Evolutionary conservation across 2,888 invertebrate species (phyloP).

Genomic region (Sepioteuthis lessoniana): DNA sequence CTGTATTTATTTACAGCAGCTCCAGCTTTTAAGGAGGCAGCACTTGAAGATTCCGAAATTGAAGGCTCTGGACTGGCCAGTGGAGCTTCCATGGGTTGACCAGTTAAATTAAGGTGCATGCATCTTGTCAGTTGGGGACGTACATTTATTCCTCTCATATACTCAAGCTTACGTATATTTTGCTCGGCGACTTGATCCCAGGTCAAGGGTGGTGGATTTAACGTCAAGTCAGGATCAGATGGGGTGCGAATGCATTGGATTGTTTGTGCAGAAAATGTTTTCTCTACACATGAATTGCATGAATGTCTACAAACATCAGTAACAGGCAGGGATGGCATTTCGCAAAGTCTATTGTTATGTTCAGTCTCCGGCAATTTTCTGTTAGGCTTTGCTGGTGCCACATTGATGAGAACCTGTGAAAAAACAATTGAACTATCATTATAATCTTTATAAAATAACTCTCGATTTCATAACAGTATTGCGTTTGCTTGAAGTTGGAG

Average conservation of each 20-base stretch:
- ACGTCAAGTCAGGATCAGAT: neutral
- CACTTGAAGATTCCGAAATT: slow-evolving; percentile 86
- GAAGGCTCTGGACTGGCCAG: slow-evolving; percentile 86
- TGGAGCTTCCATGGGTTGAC: slow-evolving; percentile 78
- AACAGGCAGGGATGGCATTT: slow-evolving; percentile 34
- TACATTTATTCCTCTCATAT: slow-evolving; percentile 52
- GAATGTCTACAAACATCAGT: slow-evolving; percentile 13
- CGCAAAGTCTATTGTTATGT: slow-evolving; percentile 61
- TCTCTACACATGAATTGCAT: slow-evolving; percentile 42
- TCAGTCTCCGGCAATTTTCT: slow-evolving; percentile 67
- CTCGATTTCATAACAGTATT: neutral
- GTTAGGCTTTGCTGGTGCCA: slow-evolving; percentile 85
- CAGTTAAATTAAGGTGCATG: slow-evolving; percentile 57
- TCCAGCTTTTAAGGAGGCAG: slow-evolving; percentile 76
- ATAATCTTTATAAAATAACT: neutral
- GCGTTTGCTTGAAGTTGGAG: neutral
- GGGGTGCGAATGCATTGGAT: neutral
- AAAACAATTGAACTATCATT: neutral
- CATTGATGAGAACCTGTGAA: slow-evolving; percentile 76
- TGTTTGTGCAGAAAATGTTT: slow-evolving; percentile 21
- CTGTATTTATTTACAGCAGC: slow-evolving; percentile 54
- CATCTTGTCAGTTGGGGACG: slow-evolving; percentile 55
- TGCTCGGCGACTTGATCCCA: slow-evolving; percentile 77
- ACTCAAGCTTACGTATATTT: slow-evolving; percentile 52
- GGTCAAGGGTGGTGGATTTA: slow-evolving; percentile 59